Evolutionary conservation across 2,113 vertebrate genomes (phyloP), one percentile per base, ranked within the genome.

Genomic region (Bubo bubo): DNA sequence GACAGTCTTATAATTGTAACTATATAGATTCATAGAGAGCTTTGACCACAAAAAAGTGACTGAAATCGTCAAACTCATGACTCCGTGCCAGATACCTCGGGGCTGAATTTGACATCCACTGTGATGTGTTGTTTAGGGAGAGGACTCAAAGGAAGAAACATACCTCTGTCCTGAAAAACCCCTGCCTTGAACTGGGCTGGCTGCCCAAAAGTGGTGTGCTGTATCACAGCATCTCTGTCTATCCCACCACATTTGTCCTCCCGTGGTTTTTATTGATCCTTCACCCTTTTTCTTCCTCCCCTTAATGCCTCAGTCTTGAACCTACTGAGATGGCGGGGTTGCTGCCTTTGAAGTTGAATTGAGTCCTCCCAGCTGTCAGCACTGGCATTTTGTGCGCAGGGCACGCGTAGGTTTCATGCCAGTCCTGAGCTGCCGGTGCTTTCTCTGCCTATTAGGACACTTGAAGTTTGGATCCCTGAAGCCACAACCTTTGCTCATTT

Each of bases 41-140:
- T 86, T 66, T 82, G 62, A 79, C 91, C 89, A 95, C 94, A 95
- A 72, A 85, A 95, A 95, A 97, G 86, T 43, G 27, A 39, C 70
- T 90, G 76, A 93, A 95, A 53, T 43, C 84, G 70, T 93, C 86
- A 58, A 39, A 81, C 67, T 94, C 47, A 50, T 90, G 81, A 77
- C 81, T 90, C 19, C 3, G 10, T 63, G 93, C 93, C 94, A 95
- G 93, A 79, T 79, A 88, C 84, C 73, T 95, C 35, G 15, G 58
- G 87, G 93, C 45, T 91, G 79, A 75, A 66, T 91, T 94, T 90
- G 81, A 74, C 80, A 90, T 47, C 55, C 45, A 12, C 80, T 91
- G 53, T 56, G 76, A 72, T 91, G 73, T 67, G 50, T 80, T 86
- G 62, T 80, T 91, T 58, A 60, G 70, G 91, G 73, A 82, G 80